Base-by-base conservation (phyloP, 2,797 vertebrate genomes). In the Pagetopsis macropterus region DNA sequence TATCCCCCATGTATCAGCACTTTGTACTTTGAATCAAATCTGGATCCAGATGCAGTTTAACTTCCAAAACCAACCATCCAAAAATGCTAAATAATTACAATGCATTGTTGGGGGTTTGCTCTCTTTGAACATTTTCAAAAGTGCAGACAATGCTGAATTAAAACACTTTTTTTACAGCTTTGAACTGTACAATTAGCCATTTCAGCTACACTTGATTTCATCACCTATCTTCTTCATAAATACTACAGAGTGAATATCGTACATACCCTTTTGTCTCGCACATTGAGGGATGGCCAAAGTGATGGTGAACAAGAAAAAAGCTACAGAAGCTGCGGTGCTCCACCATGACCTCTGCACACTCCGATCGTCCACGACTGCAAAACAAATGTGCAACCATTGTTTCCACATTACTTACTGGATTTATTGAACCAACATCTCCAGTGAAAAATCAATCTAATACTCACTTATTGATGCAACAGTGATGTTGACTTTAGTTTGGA, bases 401-500 rank as follows among this genome's bases (percentile, higher is more conserved):
- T 27, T 27, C 27, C 4, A 27, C 4, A 27, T 27, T 27, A 27
- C 27, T 27, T 27, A 27, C 27, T 27, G 27, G 27, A 27, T 27
- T 27, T 27, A 27, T 27, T 27, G 0, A 70, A 3, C 19, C 37
- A 0, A 17, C 15, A 19, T 37, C 33, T 37, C 33, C 33, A 37
- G 33, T 9, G 21, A 67, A 58, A 57, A 10, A 61, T 16, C 11
- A 3, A 19, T 6, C 1, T 3, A 11, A 61, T 45, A 87, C 93
- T 89, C 74, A 95, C 94, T 87, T 76, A 84, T 81, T 46, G 87
- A 57, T 3, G 88, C 84, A 7, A 82, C 78, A 0, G 92, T 95
- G 68, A 95, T 76, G 74, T 95, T 95, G 11, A 95, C 89, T 13
- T 51, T 75, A 8, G 89, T 94, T 37, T 87, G 89, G 58, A 94